These are phyloP conservation scores for Loris lydekkerianus DNA, from an alignment of 2,797 vertebrate genomes.

Conservation along the genomic window DNA sequence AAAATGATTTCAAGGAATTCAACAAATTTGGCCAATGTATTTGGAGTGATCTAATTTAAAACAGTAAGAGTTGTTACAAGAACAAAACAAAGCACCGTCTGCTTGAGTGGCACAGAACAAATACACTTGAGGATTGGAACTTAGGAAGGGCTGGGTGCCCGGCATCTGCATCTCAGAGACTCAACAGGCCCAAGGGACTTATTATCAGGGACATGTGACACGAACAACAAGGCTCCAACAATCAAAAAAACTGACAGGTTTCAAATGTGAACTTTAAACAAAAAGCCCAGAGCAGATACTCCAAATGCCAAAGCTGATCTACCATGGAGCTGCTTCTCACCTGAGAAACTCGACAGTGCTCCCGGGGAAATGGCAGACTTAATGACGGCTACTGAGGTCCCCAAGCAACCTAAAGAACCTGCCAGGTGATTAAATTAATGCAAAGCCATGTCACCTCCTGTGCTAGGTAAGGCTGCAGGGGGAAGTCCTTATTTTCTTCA, in stretches of 20 bases:
- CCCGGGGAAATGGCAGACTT: neutral
- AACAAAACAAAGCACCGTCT: neutral
- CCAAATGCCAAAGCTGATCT: neutral
- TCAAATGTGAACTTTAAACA: constrained; percentile 45
- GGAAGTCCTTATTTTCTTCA: neutral
- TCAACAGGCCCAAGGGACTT: neutral
- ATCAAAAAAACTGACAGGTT: constrained; percentile 5
- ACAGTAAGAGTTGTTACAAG: neutral
- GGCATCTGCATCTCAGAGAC: neutral
- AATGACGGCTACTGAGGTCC: neutral
- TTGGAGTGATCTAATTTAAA: constrained; percentile 25
- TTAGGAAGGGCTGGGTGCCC: neutral
- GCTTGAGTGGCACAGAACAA: neutral
- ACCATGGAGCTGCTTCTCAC: neutral
- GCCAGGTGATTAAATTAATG: neutral
- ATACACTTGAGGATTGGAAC: neutral
- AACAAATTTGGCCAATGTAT: neutral
- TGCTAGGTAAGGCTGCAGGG: neutral
- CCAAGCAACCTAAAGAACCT: neutral
- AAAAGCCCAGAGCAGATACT: neutral
- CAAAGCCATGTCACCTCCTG: neutral
- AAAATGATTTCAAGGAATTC: constrained; percentile 24
- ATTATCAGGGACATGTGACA: neutral
- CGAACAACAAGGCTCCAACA: neutral
- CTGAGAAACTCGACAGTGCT: neutral